phyloP scores from a whole-genome alignment of 2,797 vertebrate species.

The Bradypus variegatus region DNA sequence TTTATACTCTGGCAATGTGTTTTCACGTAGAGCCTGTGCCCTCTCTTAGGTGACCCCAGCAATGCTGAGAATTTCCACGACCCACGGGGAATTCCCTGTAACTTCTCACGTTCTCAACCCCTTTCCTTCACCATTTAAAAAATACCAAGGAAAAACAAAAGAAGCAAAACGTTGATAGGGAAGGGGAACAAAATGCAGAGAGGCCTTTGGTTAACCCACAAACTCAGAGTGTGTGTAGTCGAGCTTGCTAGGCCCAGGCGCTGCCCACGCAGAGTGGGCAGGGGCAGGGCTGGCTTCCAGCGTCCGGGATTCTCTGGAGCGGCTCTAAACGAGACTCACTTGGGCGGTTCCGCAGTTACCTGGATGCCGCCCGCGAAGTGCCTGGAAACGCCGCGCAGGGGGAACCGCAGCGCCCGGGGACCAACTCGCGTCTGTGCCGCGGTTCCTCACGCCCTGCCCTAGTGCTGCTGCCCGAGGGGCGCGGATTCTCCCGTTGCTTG shows the following conservation, averaged over 20 bases:
- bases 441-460: rapidly evolving
- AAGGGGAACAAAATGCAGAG: neutral
- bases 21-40: neutral
- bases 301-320: neutral
- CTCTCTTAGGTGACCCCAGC: neutral
- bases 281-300: neutral
- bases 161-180: rapidly evolving
- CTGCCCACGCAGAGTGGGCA: neutral
- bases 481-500: neutral
- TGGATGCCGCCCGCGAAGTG: neutral
- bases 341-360: neutral
- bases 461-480: rapidly evolving
- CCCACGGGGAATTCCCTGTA: neutral
- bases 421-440: neutral
- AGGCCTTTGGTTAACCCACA: neutral
- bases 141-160: neutral
- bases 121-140: neutral
- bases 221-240: neutral
- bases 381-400: neutral
- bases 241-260: neutral
- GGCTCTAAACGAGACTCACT: neutral
- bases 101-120: neutral
- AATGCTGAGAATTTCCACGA: neutral
- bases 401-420: rapidly evolving
- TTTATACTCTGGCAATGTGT: neutral